Evolutionary conservation across 1,140 invertebrate species (phyloP).

Genomic region (Penaeus japonicus): DNA sequence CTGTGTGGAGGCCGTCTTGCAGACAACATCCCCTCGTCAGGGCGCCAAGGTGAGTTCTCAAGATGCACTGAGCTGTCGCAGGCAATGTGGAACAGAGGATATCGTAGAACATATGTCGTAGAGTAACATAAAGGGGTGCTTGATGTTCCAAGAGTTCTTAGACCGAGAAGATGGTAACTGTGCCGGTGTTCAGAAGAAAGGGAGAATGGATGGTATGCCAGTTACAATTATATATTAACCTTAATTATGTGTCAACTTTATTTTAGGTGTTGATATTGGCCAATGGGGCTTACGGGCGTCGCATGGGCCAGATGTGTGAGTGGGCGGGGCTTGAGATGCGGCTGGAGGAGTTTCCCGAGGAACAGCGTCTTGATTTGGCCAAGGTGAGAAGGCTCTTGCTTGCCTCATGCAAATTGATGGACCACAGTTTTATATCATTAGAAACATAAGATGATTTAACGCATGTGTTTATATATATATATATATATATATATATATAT

Average conservation of each 20-base stretch:
- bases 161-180: too few relatives aligned
- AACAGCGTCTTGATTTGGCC: conserved; percentile 61
- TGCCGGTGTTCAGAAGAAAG: too few relatives aligned
- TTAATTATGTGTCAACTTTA: background rate
- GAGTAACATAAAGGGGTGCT: too few relatives aligned
- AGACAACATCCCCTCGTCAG: conserved; percentile 62
- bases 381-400: conserved; percentile 55
- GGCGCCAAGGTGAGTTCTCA: conserved; percentile 61
- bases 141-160: too few relatives aligned
- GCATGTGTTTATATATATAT: conserved; percentile 36
- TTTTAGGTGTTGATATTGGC: conserved; percentile 65
- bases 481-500: background rate
- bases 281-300: conserved; percentile 68
- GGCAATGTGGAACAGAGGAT: background rate
- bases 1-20: conserved; percentile 67
- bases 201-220: too few relatives aligned
- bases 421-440: background rate
- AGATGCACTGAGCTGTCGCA: too few relatives aligned
- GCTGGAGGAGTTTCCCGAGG: conserved; percentile 64
- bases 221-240: too few relatives aligned
- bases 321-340: conserved; percentile 62
- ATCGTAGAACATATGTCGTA: too few relatives aligned
- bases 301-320: conserved; percentile 66
- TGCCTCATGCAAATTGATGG: background rate
- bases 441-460: too few relatives aligned